These are phyloP conservation scores for Bicyclus anynana DNA, from an alignment of 1,140 invertebrate genomes.

Conservation along the genomic window DNA sequence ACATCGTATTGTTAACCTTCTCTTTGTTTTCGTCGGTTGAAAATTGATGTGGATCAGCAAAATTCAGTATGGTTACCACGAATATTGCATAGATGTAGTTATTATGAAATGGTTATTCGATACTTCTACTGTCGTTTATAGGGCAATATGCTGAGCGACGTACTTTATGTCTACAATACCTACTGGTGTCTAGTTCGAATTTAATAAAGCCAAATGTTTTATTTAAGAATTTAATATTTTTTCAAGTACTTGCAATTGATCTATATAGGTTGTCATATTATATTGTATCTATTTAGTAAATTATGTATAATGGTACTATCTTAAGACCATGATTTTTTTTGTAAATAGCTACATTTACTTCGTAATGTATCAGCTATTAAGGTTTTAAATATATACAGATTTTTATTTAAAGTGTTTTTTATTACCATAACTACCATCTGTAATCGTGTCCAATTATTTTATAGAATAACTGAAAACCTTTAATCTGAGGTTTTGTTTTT, in stretches of 20 bases:
- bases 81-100: too few species aligned
- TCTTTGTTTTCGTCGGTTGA: too few species aligned
- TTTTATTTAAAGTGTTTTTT: constrained; percentile 36
- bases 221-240: not conserved
- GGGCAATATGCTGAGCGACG: too few species aligned
- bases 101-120: too few species aligned
- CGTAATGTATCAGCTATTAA: constrained; percentile 49
- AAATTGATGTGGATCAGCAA: too few species aligned
- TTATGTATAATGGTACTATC: not conserved
- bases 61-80: too few species aligned
- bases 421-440: not conserved
- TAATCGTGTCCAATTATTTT: not conserved
- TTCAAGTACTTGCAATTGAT: not conserved
- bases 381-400: constrained; percentile 48
- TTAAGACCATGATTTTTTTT: constrained; percentile 24
- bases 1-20: too few species aligned
- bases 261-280: not conserved
- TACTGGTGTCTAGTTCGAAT: too few species aligned
- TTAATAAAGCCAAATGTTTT: not conserved
- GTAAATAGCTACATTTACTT: constrained; percentile 57
- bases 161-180: too few species aligned
- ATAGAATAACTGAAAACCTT: too few species aligned
- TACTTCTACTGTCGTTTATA: too few species aligned
- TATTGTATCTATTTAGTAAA: not conserved
- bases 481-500: too few species aligned